Base-by-base conservation (phyloP, 2,888 invertebrate species). In the Odiellus spinosus region DNA sequence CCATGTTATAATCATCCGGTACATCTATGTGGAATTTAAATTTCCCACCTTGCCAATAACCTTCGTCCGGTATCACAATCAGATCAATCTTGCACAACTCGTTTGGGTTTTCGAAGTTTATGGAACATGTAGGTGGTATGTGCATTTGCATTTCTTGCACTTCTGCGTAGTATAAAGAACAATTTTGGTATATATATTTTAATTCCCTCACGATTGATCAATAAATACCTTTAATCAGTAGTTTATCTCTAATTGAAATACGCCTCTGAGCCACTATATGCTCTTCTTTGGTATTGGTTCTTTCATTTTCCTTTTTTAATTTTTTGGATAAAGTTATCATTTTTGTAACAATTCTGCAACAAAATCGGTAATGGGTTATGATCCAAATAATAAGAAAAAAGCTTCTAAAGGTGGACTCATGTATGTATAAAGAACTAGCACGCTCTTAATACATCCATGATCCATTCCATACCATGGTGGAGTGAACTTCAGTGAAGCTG, bases 1-100 rank as follows among this genome's bases (percentile, higher is more conserved):
- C 82, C 79, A 90, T 90, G 68, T 93, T 93, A 73, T 93, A 93
- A 56, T 91, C 91, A 63, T 90, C 88, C 19, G 88, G 83, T 49
- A 93, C 84, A 61, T 74, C 73, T 57, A 93, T 75, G 61, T 77
- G 76, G 68, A 95, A 95, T 63, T 75, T 74, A 68, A 90, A 95
- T 57, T 73, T 75, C 33, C 93, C 93, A 47, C 82, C 82, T 60
- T 74, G 72, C 87, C 91, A 93, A 62, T 78, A 80, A 0, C 91
- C 90, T 67, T 88, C 86, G 56, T 84, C 82, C 2, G 88, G 85
- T 48, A 74, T 68, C 47, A 91, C 80, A 42, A 74, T 75, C 54
- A 93, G 70, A 38, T 72, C 71, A 65, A 93, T 88, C 60, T 81
- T 79, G 64, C 81, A 80, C 44, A 91, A 71, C 57, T 77, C 73